phyloP scores from a whole-genome alignment of 35 echinoderm and acorn worm genomes.

The Ophioderma brevispina region DNA sequence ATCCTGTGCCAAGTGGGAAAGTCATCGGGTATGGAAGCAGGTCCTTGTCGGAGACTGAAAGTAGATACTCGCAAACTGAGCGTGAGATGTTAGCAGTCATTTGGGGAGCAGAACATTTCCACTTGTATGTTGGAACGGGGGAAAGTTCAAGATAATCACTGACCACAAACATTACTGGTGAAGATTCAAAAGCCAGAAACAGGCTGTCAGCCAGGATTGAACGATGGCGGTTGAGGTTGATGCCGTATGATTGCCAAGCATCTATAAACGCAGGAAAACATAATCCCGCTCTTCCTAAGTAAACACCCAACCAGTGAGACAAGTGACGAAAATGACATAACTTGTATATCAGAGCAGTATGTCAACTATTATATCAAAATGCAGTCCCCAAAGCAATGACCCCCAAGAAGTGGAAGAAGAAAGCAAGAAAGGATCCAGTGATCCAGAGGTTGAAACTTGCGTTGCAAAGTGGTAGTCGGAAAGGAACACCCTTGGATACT shows the following conservation, averaged over 20 bases:
- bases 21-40: slow-evolving; percentile 49
- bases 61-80: slow-evolving; percentile 61
- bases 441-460: too few relatives aligned
- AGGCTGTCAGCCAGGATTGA: slow-evolving; percentile 42
- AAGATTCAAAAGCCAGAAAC: slow-evolving; percentile 49
- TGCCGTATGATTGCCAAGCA: slow-evolving; percentile 19
- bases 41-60: slow-evolving; percentile 43
- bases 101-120: slow-evolving; percentile 45
- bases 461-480: too few relatives aligned
- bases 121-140: slow-evolving; percentile 53
- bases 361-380: slow-evolving; percentile 26
- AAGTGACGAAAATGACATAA: neutral
- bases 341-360: slow-evolving; percentile 6
- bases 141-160: slow-evolving; percentile 28
- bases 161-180: slow-evolving; percentile 63
- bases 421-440: too few relatives aligned
- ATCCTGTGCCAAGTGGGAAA: slow-evolving; percentile 27
- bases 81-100: slow-evolving; percentile 53
- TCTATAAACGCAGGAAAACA: slow-evolving; percentile 21
- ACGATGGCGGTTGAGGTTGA: slow-evolving; percentile 29
- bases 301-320: too few relatives aligned
- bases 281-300: slow-evolving; percentile 29
- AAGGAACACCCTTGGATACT: too few relatives aligned
- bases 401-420: too few relatives aligned
- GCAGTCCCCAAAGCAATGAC: slow-evolving; percentile 18